Evolutionary conservation across 1,140 invertebrate genomes (phyloP), one percentile per base, ranked within the genome.

Genomic region (Leucophenga varia): DNA sequence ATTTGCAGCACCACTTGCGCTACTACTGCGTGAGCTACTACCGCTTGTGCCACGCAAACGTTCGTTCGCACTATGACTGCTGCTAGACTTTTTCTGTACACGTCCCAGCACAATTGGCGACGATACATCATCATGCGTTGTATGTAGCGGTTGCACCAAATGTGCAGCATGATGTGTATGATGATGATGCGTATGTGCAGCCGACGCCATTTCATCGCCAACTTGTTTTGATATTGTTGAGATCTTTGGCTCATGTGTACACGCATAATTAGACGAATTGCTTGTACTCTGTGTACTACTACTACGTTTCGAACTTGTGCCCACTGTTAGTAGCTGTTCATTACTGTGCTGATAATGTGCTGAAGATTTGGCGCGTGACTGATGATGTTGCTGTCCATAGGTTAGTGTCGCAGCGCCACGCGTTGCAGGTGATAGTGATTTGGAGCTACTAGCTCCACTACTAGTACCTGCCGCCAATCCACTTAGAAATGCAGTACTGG

Each of bases 151-250:
- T 4, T 59, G 57, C 34, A 67, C 59, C 16, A 67, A 32, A 28
- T 20, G 59, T 10, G 59, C 44, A 1, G 59, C 47, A 28, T 52
- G 44, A 31, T 48, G 49, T 21, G 34, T 0, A 45, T 53, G 18
- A 34, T 46, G 41, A 12, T 37, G 32, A 49, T 60, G 40, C 35
- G 55, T 16, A 49, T 60, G 40, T 37, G 55, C 18, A 54, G 57
- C 49, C 13, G 49, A 16, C 17, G 51, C 43, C 43, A 52, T 36
- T 37, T 69, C 61, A 51, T 74, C 72, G 46, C 68, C 72, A 36
- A 73, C 67, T 42, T 73, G 70, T 30, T 72, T 72, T 3, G 72
- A 74, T 18, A 74, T 74, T 9, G 72, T 74, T 3, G 72, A 53
- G 35, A 74, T 74, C 42, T 74, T 74, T 1, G 59, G 43, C 19